Conservation (phyloP, 2,113 vertebrate species). For the Catharus fuscescens region DNA sequence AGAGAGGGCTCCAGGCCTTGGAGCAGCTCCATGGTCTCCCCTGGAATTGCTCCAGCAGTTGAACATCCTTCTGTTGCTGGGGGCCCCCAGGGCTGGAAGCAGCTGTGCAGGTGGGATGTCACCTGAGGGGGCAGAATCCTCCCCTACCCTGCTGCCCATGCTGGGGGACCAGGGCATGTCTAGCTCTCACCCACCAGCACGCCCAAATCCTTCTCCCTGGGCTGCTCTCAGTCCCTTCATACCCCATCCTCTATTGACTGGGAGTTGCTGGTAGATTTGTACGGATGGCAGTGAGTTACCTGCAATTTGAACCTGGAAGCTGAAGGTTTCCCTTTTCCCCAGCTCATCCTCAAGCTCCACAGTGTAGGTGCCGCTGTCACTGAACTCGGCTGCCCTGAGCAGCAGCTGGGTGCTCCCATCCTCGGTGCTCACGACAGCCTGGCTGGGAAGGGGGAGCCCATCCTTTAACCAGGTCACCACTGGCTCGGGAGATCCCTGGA, state of each 20-base stretch:
- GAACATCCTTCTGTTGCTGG: not conserved
- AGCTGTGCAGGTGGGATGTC: not conserved
- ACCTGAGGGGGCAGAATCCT: not conserved
- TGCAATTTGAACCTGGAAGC: conserved; percentile 84
- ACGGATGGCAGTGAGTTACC: conserved; percentile 71
- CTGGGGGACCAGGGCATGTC: not conserved
- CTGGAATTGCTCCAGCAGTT: not conserved
- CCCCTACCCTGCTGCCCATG: fast-evolving
- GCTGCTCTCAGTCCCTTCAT: not conserved
- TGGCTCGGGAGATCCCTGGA: conserved; percentile 83
- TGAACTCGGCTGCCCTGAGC: conserved; percentile 77
- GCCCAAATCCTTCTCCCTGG: not conserved
- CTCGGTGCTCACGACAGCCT: conserved; percentile 73
- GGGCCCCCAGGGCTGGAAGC: not conserved
- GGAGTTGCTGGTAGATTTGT: not conserved
- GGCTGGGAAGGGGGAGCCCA: conserved; percentile 75
- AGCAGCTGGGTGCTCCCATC: conserved; percentile 82
- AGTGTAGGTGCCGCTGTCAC: conserved; percentile 82
- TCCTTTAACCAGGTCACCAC: conserved; percentile 89
- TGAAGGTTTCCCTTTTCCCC: conserved; percentile 78
- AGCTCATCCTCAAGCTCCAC: conserved; percentile 77
- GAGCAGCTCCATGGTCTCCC: not conserved
- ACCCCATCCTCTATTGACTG: not conserved
- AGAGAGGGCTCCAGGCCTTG: not conserved
- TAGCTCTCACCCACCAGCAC: not conserved